A percentile compares a stretch with the other conserved stretches of the same genome.
Evolutionary conservation across 2,888 invertebrate species (phyloP).

Genomic region (Galerucella calmariensis): DNA sequence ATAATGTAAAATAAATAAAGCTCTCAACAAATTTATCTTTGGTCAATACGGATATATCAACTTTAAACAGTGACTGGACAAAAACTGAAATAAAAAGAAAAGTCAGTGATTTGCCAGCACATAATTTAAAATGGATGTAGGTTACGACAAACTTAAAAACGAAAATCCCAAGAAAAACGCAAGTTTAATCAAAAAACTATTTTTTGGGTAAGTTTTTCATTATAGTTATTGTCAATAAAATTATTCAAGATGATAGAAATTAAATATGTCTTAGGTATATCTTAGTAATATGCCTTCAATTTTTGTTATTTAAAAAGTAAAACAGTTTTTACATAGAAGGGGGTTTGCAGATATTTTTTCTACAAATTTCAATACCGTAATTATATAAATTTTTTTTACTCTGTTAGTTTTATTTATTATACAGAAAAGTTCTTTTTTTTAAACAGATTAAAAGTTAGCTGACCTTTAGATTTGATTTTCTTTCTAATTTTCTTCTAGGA

Average conservation of each 20-base stretch:
- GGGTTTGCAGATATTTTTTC: too few relatives aligned
- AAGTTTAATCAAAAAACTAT: slow-evolving; percentile 44
- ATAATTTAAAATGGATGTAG: slow-evolving; percentile 45
- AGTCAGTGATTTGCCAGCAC: not conserved
- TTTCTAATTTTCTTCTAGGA: too few relatives aligned
- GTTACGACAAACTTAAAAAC: slow-evolving; percentile 40
- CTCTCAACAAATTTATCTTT: not conserved
- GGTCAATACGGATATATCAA: not conserved
- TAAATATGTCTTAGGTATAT: not conserved
- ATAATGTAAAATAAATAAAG: not conserved
- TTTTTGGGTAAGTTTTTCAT: slow-evolving; percentile 32
- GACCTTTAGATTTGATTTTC: too few relatives aligned
- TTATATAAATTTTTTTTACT: too few relatives aligned
- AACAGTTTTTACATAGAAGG: too few relatives aligned
- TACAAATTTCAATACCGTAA: too few relatives aligned
- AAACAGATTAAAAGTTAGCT: too few relatives aligned
- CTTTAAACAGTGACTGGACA: not conserved
- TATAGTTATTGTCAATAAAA: not conserved
- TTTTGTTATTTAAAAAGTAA: too few relatives aligned
- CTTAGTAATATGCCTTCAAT: not conserved
- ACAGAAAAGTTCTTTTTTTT: too few relatives aligned
- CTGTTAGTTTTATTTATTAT: too few relatives aligned
- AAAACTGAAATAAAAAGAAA: not conserved
- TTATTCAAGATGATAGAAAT: not conserved
- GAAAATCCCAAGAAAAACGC: slow-evolving; percentile 48